Evolutionary conservation across 1,140 invertebrate genomes (phyloP), one percentile per base, ranked within the genome.

Genomic region (Polypedilum pembai): DNA sequence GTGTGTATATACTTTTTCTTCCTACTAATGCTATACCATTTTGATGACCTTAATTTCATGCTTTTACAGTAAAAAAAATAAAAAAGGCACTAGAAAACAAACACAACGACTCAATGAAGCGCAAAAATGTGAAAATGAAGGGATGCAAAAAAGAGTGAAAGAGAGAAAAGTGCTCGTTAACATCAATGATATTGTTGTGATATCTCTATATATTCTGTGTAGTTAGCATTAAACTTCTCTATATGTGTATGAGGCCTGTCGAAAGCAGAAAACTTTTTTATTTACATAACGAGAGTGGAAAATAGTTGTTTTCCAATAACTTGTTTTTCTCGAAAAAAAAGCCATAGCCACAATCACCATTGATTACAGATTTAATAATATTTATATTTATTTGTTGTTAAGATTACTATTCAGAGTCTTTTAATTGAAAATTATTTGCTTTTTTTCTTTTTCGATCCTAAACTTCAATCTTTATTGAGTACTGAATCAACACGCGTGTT

Each of bases 11-110:
- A 56, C n/a, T 56, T 56, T 15, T n/a, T 56, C 12, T 56, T 15
- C 8, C 45, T 56, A 56, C 45, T 56, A 56, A 4, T 56, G 45
- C n/a, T n/a, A n/a, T 56, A 15, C 45, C 45, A 33, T 33, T 33
- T 56, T 56, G 45, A 56, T 56, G 45, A 56, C 45, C 45, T 56
- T 56, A 56, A 56, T 56, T 56, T 15, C 45, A 56, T 56, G 12
- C 45, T 56, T n/a, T 56, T 56, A n/a, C 45, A 56, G 45, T 56
- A 56, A 56, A 56, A 56, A 33, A 33, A 33, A 33, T 33, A 33
- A 33, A 5, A 33, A 5, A 33, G 24, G 24, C 5, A 33, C 24
- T 33, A 33, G 24, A 33, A 5, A 4, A 56, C 10, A 56, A 56
- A 15, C 45, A 56, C n/a, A 33, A n/a, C 45, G n/a, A 56, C 8